Percentiles rank a stretch among this genome's conserved stretches.
Conservation (phyloP, 2,113 vertebrate genomes). For the Amia ocellicauda region DNA sequence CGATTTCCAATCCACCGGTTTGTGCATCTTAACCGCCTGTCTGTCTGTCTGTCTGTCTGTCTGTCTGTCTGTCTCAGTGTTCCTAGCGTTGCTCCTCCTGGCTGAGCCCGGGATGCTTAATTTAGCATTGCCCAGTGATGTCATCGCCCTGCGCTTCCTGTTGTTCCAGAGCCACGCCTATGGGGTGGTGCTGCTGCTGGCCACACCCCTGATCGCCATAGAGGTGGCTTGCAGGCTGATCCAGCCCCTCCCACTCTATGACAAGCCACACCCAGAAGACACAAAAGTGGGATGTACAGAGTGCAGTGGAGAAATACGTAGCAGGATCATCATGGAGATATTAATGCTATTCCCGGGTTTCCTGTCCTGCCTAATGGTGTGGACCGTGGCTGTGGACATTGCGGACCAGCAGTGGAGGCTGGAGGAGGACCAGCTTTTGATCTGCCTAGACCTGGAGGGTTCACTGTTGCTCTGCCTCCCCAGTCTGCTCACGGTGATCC, state of each 20-base stretch:
- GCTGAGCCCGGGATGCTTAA: conserved; percentile 35
- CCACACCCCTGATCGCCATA: conserved; percentile 48
- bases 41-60: neutral
- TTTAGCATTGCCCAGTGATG: conserved; percentile 28
- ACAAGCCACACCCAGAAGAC: too few species aligned
- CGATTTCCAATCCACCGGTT: too few species aligned
- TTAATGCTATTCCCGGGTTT: conserved; percentile 32
- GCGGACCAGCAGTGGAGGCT: conserved; percentile 32
- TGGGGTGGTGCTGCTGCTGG: conserved; percentile 51
- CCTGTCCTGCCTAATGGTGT: conserved; percentile 60
- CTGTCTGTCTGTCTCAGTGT: conserved; percentile 44
- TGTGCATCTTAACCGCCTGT: too few species aligned
- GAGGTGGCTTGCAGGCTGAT: conserved; percentile 45
- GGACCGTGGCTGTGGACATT: conserved; percentile 50
- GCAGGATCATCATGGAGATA: neutral
- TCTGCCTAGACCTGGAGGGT: conserved; percentile 41
- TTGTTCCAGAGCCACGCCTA: conserved; percentile 66
- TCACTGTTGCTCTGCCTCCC: conserved; percentile 57
- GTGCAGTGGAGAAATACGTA: neutral
- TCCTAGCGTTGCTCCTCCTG: conserved; percentile 49
- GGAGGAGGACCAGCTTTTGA: conserved; percentile 34
- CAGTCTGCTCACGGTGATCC: conserved; percentile 34
- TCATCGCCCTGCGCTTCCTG: conserved; percentile 61
- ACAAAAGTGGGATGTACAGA: neutral
- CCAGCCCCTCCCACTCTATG: conserved; percentile 14